Base-by-base conservation (phyloP, 2,113 vertebrate species). In the Solenodon paradoxus region DNA sequence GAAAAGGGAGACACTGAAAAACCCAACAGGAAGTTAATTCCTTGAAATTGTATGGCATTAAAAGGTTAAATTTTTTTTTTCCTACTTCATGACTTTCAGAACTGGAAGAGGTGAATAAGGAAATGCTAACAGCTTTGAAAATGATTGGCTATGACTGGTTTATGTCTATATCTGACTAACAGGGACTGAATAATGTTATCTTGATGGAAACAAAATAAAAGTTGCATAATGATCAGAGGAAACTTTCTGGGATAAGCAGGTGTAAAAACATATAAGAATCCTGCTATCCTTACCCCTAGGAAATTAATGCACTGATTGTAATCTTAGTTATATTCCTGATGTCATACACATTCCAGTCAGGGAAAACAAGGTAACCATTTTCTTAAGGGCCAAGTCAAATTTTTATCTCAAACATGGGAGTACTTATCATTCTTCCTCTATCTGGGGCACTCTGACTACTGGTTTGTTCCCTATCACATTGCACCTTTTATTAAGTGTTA, bases 61-160 rank as follows among this genome's bases (percentile, higher is more conserved):
- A 59, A 32, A 75, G 89, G 79, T 82, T 66, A 72, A 57, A 4
- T 90, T 51, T 63, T 42, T 95, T 38, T 42, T 89, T 90, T 87
- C 66, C 26, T 15, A 68, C 32, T 81, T 77, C 10, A 55, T 92
- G 66, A 89, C 59, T 47, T n/a, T 61, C 55, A 95, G 74, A 57
- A 78, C 19, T 64, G n/a, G 45, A 79, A 92, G 40, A 81, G 30
- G 3, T 87, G 12, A 38, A 40, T 75, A 80, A 86, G 51, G 74
- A 95, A 95, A 61, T 75, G 45, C 11, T 83, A 81, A 74, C 20
- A 83, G 49, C 71, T 92, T 66, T 84, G 78, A 69, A 78, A 87
- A 66, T 69, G 20, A 90, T 89, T 55, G 28, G 30, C 47, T 68
- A 8, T 95, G 84, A 88, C 45, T 93, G 38, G 42, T 53, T 15